These are phyloP conservation scores for Andrena praecox DNA, from an alignment of 2,888 invertebrate species.

Conservation along the genomic window DNA sequence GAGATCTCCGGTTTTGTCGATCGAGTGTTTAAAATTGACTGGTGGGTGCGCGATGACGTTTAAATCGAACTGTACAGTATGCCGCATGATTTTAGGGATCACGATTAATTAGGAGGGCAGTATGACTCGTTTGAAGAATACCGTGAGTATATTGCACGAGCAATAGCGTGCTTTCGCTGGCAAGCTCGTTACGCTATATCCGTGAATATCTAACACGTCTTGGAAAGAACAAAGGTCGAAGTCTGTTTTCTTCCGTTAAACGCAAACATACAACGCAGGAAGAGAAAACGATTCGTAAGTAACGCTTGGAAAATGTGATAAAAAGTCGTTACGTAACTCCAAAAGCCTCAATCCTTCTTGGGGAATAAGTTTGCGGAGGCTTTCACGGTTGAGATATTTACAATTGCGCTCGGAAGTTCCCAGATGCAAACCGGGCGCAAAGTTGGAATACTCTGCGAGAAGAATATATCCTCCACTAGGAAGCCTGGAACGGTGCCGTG, in stretches of 20 bases:
- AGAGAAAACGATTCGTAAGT: constrained; percentile 5
- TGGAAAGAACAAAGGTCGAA: constrained; percentile 1
- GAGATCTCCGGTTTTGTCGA: constrained; percentile 31
- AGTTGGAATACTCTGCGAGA: neutral
- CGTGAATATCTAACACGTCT: neutral
- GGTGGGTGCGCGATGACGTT: constrained; percentile 13
- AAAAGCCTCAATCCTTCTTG: neutral
- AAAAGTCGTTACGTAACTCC: neutral
- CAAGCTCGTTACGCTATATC: neutral
- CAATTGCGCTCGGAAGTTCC: neutral
- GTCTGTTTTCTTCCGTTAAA: neutral
- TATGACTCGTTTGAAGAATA: constrained; percentile 44
- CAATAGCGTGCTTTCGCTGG: neutral
- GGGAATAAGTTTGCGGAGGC: neutral
- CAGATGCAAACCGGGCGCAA: neutral
- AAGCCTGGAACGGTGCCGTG: neutral
- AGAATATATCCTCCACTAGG: neutral
- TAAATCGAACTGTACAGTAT: constrained; percentile 27
- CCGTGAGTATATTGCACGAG: constrained; percentile 31
- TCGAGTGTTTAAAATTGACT: constrained; percentile 37
- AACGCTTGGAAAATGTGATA: constrained; percentile 1
- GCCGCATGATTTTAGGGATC: constrained; percentile 1
- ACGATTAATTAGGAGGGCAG: constrained; percentile 59
- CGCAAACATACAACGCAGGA: neutral
- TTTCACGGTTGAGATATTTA: neutral